Base-by-base conservation (phyloP, 2,797 vertebrate genomes). In the Hapalemur alaotrensis region DNA sequence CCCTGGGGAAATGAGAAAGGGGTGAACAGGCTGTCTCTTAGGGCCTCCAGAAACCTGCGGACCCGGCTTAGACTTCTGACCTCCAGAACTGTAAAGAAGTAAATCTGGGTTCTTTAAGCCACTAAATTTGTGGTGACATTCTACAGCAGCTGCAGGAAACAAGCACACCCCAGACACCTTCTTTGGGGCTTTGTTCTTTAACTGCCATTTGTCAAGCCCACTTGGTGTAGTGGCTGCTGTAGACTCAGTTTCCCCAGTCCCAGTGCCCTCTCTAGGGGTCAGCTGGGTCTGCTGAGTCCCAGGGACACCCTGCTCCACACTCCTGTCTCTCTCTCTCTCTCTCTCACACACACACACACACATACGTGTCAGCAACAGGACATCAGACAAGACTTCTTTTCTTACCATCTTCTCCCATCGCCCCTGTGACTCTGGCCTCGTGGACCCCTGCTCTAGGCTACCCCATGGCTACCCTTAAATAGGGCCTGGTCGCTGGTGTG, bases 11-110 rank as follows among this genome's bases (percentile, higher is more conserved):
- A 18, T 12, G 30, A 11, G n/a, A 50, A 32, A 76, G 18, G 30
- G 11, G 18, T 25, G 20, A 32, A 6, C 9, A 2, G 5, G 20
- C 32, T 3, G 10, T n/a, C 30, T n/a, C 41, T 13, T 3, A 14
- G 23, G 41, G 69, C 38, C 69, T 43, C 18, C 46, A n/a, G 18
- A 11, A 12, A 25, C 30, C 10, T 76, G 10, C 46, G 0, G 18
- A 75, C 2, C 9, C 0, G 8, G 5, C 17, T 75, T 9, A 32
- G 43, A 7, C 17, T 2, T 75, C 15, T 18, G 17, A 7, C 46
- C 46, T 22, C 73, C 32, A 22, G 30, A 50, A 32, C 30, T 13
- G 46, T n/a, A 50, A n/a, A 20, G n/a, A 4, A 32, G 48, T 50
- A n/a, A 12, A 50, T 50, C 32, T n/a, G 73, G 12, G 73, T 48